These are phyloP conservation scores for Indicator maculatus DNA, from an alignment of 2,113 vertebrate genomes.

Conservation along the genomic window DNA sequence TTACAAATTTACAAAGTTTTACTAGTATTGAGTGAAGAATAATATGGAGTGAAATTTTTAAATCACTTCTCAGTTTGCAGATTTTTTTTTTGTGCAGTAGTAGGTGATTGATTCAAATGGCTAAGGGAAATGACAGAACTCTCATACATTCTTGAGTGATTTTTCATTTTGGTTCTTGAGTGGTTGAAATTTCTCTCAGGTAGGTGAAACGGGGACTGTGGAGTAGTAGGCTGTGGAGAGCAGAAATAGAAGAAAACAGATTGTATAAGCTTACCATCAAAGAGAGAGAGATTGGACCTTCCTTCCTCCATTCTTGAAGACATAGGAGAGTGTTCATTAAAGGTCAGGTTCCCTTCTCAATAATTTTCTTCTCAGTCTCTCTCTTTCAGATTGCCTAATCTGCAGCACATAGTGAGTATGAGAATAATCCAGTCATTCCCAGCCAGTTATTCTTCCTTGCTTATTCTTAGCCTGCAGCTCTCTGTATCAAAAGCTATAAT, in stretches of 20 bases:
- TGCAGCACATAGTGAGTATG: not conserved
- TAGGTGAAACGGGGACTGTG: not conserved
- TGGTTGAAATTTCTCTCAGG: not conserved
- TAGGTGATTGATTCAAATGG: not conserved
- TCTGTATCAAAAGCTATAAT: not conserved
- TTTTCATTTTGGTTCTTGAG: not conserved
- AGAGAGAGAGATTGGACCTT: not conserved
- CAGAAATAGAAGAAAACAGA: not conserved
- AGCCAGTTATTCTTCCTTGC: not conserved
- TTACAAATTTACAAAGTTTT: no score
- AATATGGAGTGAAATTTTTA: not conserved
- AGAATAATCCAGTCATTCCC: not conserved
- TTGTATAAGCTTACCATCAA: not conserved
- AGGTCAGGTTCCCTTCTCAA: not conserved
- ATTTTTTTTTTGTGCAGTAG: not conserved
- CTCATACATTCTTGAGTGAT: not conserved
- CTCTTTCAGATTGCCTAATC: not conserved
- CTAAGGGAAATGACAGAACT: not conserved
- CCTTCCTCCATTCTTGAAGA: not conserved
- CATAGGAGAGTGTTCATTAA: not conserved
- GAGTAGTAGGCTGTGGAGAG: not conserved
- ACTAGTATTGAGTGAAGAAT: not conserved
- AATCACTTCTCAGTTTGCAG: not conserved
- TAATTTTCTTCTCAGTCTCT: not conserved
- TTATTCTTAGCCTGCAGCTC: not conserved